Evolutionary conservation across 2,113 vertebrate species (phyloP).

Genomic region (Guaruba guarouba): DNA sequence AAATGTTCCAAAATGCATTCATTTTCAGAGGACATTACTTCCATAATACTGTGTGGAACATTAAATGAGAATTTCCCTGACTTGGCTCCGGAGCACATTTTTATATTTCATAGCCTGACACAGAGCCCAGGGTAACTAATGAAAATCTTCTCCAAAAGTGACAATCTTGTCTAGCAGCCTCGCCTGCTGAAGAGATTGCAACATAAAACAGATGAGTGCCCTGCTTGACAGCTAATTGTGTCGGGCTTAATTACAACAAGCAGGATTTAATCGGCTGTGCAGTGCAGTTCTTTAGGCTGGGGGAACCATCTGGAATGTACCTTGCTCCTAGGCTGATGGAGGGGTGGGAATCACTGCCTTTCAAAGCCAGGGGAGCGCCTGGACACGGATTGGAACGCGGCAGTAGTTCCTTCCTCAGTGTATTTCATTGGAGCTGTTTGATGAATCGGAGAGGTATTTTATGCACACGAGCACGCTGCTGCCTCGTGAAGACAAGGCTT

Average conservation of each 20-base stretch:
- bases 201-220: constrained; percentile 76
- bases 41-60: constrained; percentile 66
- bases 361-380: constrained; percentile 8
- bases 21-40: constrained; percentile 73
- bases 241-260: constrained; percentile 78
- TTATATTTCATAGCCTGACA: constrained; percentile 67
- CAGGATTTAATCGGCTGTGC: constrained; percentile 74
- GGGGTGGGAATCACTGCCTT: not conserved
- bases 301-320: constrained; percentile 68
- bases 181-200: constrained; percentile 69
- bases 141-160: constrained; percentile 71
- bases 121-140: constrained; percentile 71
- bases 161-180: constrained; percentile 70
- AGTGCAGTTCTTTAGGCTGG: constrained; percentile 49
- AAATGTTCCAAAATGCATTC: constrained; percentile 71
- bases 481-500: not conserved
- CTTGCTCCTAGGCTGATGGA: constrained; percentile 34
- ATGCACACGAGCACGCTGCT: not conserved
- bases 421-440: not conserved
- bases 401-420: not conserved
- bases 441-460: constrained; percentile 43
- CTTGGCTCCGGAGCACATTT: constrained; percentile 55
- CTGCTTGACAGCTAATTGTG: constrained; percentile 77
- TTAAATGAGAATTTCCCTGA: constrained; percentile 69
- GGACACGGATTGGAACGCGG: not conserved